Base-by-base conservation (phyloP, 2,797 vertebrate genomes). In the Intellagama lesueurii region DNA sequence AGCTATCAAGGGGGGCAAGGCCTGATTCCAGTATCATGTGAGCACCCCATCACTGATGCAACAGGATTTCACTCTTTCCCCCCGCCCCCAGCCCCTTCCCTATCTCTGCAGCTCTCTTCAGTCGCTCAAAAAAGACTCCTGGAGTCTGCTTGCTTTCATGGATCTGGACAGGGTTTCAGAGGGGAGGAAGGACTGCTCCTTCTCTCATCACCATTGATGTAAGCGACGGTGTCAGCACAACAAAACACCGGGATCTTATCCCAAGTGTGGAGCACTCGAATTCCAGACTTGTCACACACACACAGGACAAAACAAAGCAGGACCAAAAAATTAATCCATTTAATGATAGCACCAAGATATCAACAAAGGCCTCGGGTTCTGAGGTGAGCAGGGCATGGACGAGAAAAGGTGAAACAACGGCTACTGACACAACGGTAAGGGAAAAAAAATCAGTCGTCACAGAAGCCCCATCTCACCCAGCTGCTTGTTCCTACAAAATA, bases 301-400 rank as follows among this genome's bases (percentile, higher is more conserved):
- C 3, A 47, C 44, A 70, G n/a, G 60, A 1, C 2, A 32, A 70
- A 7, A 6, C 0, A 26, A 12, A 2, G 0, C 0, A 2, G 52
- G 7, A 66, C 1, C 17, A 26, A 87, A 88, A 44, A 2, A 9
- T 9, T 0, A 92, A 68, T 3, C 70, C 11, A 1, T 93, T 91
- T 92, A 92, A 90, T 91, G 0, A 0, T 8, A 83, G 83, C 60
- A 35, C 16, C 44, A 28, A 87, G 75, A 0, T 40, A 91, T 32
- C 60, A 24, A 1, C 4, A 16, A 72, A 85, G 30, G 35, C 60
- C 11, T 73, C 12, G 1, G 11, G 32, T 2, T 28, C 22, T n/a
- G 14, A 80, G 49, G 7, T 70, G 4, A 73, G 26, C 22, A 22
- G 4, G 3, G 16, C 9, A 14, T 1, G 11, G 52, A 47, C 44